Base-by-base conservation (phyloP, 2,888 invertebrate species). In the Aricia artaxerxes region DNA sequence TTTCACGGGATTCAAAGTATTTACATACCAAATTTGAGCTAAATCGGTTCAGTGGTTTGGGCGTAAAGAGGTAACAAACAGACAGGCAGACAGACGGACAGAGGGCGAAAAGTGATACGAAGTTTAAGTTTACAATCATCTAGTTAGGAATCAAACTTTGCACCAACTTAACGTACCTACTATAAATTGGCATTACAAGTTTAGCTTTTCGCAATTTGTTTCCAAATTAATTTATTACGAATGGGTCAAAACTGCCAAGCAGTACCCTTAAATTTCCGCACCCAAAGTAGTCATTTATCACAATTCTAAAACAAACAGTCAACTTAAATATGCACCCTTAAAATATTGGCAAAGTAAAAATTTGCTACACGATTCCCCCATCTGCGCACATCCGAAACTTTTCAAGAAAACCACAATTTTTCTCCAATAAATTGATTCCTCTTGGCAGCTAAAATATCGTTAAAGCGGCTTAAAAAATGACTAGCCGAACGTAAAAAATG, bases 401-500 rank as follows among this genome's bases (percentile, higher is more conserved):
- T 78, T 78, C 38, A 40, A 40, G 78, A 75, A 73, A 75, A 49
- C 73, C 57, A 78, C 69, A 78, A 78, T 60, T 44, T 78, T 40
- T 38, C 72, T 40, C n/a, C 78, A 77, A 80, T 77, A 80, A 79
- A 80, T 80, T 78, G 77, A 81, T 80, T 80, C 75, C 57, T 77
- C 75, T 76, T 78, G 78, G 76, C 85, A 85, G 82, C 80, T 88
- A 85, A 89, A 88, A 87, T 89, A 90, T 89, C 86, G 88, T 88
- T 84, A 84, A 85, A 85, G 86, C 85, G 81, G 81, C 83, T 84
- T 89, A 85, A 88, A 88, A 88, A 89, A 90, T 88, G 84, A 89
- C 73, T 85, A 86, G 84, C 85, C 86, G 87, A 87, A 88, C 87
- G 88, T 86, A 87, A 88, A 88, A 85, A 87, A 87, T 86, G 86